phyloP scores from a whole-genome alignment of 2,113 vertebrate genomes.

The Nannobrachium achirus region DNA sequence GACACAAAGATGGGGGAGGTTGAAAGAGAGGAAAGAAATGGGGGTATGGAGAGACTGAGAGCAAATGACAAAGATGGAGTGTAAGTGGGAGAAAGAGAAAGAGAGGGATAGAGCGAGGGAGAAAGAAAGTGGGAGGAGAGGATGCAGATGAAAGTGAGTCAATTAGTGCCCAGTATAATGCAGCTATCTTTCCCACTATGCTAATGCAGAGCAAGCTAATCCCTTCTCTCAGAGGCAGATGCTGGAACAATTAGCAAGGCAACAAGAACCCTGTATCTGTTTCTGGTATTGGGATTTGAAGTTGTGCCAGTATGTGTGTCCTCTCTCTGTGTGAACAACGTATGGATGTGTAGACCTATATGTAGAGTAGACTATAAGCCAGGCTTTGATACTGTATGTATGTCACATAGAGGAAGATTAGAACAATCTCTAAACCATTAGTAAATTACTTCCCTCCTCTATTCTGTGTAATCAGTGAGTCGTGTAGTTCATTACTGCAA shows the following conservation, averaged over 20 bases:
- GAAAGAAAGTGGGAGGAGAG: not conserved
- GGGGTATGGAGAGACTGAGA: too few species aligned
- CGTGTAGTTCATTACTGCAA: not conserved
- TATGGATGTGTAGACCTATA: not conserved
- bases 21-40: too few species aligned
- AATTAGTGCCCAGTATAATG: constrained; percentile 42
- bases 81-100: constrained; percentile 10
- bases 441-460: not conserved
- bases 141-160: constrained; percentile 44
- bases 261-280: not conserved
- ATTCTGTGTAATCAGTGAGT: not conserved
- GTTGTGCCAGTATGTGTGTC: not conserved
- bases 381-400: not conserved
- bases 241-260: constrained; percentile 20
- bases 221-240: constrained; percentile 24
- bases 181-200: constrained; percentile 42
- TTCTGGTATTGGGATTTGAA: constrained; percentile 27
- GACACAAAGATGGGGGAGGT: too few species aligned
- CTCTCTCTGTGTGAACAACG: not conserved
- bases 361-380: not conserved
- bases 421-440: not conserved
- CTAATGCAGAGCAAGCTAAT: constrained; percentile 33
- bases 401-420: not conserved
- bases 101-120: constrained; percentile 10
- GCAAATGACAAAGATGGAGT: too few species aligned